Evolutionary conservation across 2,113 vertebrate species (phyloP).

Genomic region (Bufo gargarizans): DNA sequence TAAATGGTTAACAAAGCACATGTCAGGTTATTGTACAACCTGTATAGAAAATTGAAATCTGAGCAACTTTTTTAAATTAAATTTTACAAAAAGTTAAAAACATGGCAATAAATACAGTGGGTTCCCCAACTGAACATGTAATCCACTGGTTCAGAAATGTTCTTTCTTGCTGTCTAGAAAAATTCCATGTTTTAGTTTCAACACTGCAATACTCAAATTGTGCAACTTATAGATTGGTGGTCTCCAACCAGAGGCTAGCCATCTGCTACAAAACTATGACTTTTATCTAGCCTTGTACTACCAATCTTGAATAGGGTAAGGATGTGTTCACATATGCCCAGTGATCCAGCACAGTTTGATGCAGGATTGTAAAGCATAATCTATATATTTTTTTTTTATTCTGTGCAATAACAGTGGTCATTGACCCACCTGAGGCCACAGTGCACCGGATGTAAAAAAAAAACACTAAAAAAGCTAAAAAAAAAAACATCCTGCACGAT

Average conservation of each 20-base stretch:
- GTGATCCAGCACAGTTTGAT: no score
- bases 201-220: not conserved
- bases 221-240: not conserved
- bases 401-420: no score
- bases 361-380: no score
- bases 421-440: no score
- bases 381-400: no score
- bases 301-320: no score
- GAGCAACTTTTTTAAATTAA: not conserved
- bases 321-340: no score
- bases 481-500: no score
- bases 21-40: not conserved
- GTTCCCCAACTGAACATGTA: not conserved
- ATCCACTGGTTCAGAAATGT: not conserved
- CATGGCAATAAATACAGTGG: slow-evolving; percentile 26
- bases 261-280: not conserved
- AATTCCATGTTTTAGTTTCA: not conserved
- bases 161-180: not conserved
- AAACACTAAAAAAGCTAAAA: no score
- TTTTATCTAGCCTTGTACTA: not conserved
- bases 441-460: no score
- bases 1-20: not conserved
- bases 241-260: not conserved
- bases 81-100: slow-evolving; percentile 1
- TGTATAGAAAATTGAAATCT: not conserved